Conservation (phyloP, 2,888 invertebrate genomes). For the Aplocera efformata region DNA sequence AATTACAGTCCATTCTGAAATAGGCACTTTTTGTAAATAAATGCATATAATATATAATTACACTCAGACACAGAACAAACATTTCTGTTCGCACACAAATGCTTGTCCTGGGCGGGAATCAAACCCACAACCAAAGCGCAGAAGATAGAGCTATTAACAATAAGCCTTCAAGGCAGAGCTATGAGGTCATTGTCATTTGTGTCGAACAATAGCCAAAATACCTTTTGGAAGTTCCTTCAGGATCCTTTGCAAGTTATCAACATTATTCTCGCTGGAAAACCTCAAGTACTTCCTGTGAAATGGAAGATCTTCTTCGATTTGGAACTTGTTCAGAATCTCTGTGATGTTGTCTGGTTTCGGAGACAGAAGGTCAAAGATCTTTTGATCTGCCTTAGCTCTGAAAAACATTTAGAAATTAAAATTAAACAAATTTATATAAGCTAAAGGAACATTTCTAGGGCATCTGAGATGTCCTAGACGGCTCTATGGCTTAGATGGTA, state of each 20-base stretch:
- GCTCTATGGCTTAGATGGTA: too few relatives aligned
- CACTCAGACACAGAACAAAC: too few relatives aligned
- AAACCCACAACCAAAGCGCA: too few relatives aligned
- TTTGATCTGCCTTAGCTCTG: conserved; percentile 49
- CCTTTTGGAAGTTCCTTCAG: conserved; percentile 68
- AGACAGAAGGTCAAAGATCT: conserved; percentile 40
- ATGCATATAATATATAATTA: too few relatives aligned
- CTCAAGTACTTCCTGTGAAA: conserved; percentile 57
- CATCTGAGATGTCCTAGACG: too few relatives aligned
- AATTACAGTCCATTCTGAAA: conserved; percentile 82
- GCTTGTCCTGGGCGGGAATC: too few relatives aligned
- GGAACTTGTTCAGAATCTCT: conserved; percentile 37
- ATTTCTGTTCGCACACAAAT: too few relatives aligned
- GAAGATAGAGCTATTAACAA: too few relatives aligned
- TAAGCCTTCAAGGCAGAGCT: too few relatives aligned
- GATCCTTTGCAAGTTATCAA: conserved; percentile 58
- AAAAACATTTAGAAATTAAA: conserved; percentile 20
- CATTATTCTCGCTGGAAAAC: conserved; percentile 60
- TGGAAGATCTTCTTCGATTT: conserved; percentile 47
- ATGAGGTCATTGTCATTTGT: background rate
- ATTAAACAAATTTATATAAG: background rate
- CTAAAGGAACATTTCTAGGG: too few relatives aligned
- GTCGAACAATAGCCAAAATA: conserved; percentile 26
- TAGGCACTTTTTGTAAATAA: too few relatives aligned
- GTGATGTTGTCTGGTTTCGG: conserved; percentile 33